A percentile compares a stretch with the other conserved stretches of the same genome.
Conservation (phyloP, 2,888 invertebrate species). For the Lycia hirtaria region DNA sequence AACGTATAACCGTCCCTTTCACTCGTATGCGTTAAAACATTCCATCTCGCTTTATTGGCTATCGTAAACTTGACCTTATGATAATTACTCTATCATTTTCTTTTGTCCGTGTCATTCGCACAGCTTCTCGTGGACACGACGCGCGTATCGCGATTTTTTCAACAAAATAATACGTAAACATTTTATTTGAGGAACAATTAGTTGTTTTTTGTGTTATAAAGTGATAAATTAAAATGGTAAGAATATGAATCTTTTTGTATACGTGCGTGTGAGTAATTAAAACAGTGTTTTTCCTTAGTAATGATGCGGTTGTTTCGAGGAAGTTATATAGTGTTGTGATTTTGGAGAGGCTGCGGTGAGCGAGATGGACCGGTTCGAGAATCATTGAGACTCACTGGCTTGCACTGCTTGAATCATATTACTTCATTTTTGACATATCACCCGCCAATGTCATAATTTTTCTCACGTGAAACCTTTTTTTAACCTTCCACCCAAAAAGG, state of each 20-base stretch:
- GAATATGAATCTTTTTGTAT: slow-evolving; percentile 7
- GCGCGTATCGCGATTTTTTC: slow-evolving; percentile 49
- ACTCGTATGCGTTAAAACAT: slow-evolving; percentile 16
- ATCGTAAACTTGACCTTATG: slow-evolving; percentile 78
- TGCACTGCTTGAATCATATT: background rate
- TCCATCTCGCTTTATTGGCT: slow-evolving; percentile 48
- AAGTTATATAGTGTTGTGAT: slow-evolving; percentile 25
- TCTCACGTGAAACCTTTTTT: background rate
- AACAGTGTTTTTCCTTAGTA: slow-evolving; percentile 24
- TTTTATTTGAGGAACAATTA: slow-evolving; percentile 51
- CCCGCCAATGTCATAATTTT: background rate
- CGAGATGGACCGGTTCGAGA: slow-evolving; percentile 26
- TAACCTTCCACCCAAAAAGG: no score
- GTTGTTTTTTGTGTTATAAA: slow-evolving; percentile 48
- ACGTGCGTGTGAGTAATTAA: slow-evolving; percentile 18
- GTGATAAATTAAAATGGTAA: slow-evolving; percentile 41
- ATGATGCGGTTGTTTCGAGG: slow-evolving; percentile 17
- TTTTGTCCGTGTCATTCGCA: slow-evolving; percentile 61
- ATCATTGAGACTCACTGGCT: slow-evolving; percentile 6
- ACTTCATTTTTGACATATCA: background rate
- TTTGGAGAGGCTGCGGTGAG: slow-evolving; percentile 22
- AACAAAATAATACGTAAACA: slow-evolving; percentile 29
- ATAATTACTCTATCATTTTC: slow-evolving; percentile 55
- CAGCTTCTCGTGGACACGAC: slow-evolving; percentile 50
- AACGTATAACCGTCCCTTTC: slow-evolving; percentile 51